Percentiles rank a stretch among this genome's conserved stretches.
These are phyloP conservation scores for Cephonodes hylas DNA, from an alignment of 2,888 invertebrate species.

Conservation along the genomic window DNA sequence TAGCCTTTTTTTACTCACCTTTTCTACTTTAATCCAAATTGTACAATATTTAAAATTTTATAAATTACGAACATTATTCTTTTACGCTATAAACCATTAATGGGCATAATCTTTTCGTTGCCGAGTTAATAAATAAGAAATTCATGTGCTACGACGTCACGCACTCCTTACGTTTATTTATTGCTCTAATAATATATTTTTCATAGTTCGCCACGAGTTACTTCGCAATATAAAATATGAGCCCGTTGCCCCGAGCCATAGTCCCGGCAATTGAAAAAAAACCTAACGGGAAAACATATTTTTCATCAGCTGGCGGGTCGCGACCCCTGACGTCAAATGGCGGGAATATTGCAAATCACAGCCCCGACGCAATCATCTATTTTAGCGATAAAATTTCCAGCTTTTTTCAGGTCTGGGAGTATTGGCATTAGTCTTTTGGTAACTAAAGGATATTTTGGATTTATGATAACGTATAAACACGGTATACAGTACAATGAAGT, in stretches of 20 bases:
- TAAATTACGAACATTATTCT: too few species aligned
- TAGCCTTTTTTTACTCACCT: too few species aligned
- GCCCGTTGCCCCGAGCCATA: slow-evolving; percentile 32
- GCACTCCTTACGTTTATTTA: slow-evolving; percentile 3
- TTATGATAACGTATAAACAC: neutral
- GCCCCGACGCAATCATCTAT: slow-evolving; percentile 18
- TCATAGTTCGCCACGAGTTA: slow-evolving; percentile 14
- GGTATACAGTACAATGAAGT: too few species aligned
- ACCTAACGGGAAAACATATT: slow-evolving; percentile 45
- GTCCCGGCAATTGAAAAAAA: slow-evolving; percentile 39
- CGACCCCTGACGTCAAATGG: slow-evolving; percentile 41
- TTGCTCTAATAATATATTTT: slow-evolving; percentile 7
- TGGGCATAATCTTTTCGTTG: neutral
- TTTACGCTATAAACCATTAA: neutral
- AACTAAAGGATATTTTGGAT: neutral
- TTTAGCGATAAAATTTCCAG: slow-evolving; percentile 35
- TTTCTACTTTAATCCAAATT: too few species aligned
- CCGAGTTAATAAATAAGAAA: neutral
- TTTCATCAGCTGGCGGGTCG: slow-evolving; percentile 51
- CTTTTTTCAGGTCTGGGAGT: slow-evolving; percentile 27
- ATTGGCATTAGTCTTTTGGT: neutral
- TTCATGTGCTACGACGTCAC: neutral
- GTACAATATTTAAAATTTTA: too few species aligned
- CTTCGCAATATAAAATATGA: slow-evolving; percentile 33
- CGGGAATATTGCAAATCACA: slow-evolving; percentile 54